Percentiles rank a stretch among this genome's conserved stretches.
phyloP scores from a whole-genome alignment of 2,113 vertebrate species.

The Mystacornis crossleyi region DNA sequence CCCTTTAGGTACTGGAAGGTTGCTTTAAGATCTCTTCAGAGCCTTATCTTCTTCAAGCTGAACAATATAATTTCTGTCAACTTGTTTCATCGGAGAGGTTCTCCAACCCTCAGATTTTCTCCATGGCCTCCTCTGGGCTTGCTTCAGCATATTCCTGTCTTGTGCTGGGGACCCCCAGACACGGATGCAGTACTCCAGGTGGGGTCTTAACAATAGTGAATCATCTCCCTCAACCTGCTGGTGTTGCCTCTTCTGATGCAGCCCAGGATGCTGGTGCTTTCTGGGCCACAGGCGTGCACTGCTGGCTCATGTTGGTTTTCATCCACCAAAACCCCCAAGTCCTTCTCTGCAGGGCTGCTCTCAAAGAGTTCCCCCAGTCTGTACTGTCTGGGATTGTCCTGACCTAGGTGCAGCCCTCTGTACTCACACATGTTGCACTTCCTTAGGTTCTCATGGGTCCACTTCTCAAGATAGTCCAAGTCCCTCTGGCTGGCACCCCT shows the following conservation, averaged over 20 bases:
- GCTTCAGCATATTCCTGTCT: not conserved
- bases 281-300: fast-evolving
- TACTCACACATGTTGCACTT: not conserved
- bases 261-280: not conserved
- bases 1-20: not conserved
- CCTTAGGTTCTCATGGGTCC: not conserved
- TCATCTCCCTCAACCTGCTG: not conserved
- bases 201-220: not conserved
- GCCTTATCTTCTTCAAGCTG: not conserved
- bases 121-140: not conserved
- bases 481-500: not conserved
- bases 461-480: not conserved
- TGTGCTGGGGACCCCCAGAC: not conserved
- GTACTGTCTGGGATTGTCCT: not conserved
- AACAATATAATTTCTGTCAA: not conserved
- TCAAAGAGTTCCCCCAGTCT: not conserved
- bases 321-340: not conserved
- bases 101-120: not conserved
- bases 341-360: not conserved
- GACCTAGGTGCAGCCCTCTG: not conserved
- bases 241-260: not conserved
- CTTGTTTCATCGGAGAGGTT: not conserved
- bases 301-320: not conserved
- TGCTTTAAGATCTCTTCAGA: not conserved
- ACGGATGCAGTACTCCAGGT: not conserved